Evolutionary conservation across 2,888 invertebrate species (phyloP).

Genomic region (Exephanes ischioxanthus): DNA sequence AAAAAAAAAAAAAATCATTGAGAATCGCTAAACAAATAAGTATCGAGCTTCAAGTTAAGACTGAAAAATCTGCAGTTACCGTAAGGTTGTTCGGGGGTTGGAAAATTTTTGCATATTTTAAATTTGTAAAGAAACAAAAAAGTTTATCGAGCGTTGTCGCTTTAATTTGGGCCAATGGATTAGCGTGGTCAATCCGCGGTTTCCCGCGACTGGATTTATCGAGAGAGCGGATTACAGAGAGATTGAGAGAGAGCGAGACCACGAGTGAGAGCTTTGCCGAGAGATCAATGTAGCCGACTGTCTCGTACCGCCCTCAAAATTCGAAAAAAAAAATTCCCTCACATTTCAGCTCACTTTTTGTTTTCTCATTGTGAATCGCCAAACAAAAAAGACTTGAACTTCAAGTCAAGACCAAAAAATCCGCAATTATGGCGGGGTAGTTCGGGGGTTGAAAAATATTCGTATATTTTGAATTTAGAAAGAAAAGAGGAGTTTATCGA

Average conservation of each 20-base stretch:
- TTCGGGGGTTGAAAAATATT: background rate
- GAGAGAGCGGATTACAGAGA: background rate
- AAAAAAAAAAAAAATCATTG: background rate
- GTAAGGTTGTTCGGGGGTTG: background rate
- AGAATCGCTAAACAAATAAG: background rate
- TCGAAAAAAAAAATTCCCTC: background rate
- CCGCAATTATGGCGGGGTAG: background rate
- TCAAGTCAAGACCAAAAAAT: background rate
- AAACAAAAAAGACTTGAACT: background rate
- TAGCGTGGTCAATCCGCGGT: background rate
- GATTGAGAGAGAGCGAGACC: background rate
- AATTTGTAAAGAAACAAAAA: background rate
- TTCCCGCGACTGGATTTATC: constrained; percentile 8
- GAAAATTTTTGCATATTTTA: background rate
- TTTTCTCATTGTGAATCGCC: no score
- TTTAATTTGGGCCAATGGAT: background rate
- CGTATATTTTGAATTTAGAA: background rate
- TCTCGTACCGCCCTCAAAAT: constrained; percentile 35
- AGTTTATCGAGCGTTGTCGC: background rate
- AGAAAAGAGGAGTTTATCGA: background rate
- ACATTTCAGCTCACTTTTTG: background rate
- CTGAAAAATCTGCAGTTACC: background rate
- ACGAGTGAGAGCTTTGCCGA: constrained; percentile 66
- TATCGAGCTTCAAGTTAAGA: background rate
- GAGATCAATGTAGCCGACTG: constrained; percentile 83